These are phyloP conservation scores for Coelogynopora nodosa DNA, from an alignment of 2,888 invertebrate species.

Conservation along the genomic window DNA sequence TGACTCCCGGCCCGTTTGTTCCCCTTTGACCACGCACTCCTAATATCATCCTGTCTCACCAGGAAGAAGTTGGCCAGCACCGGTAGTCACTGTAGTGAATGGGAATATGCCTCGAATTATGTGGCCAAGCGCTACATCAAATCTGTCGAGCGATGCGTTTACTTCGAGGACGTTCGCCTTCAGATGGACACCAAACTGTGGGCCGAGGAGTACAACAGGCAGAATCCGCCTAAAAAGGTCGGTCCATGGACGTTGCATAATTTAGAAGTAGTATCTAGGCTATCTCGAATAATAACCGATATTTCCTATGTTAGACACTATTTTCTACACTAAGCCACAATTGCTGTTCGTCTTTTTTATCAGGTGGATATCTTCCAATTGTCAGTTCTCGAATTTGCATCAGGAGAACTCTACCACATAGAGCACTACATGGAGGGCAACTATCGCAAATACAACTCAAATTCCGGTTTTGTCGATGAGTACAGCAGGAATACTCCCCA, in stretches of 20 bases:
- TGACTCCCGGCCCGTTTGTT: no score
- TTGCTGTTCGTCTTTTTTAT: not conserved
- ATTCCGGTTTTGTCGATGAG: conserved; percentile 66
- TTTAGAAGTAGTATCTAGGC: no score
- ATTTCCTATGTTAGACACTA: no score
- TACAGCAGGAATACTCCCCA: conserved; percentile 64
- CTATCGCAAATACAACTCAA: conserved; percentile 67
- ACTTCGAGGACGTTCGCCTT: conserved; percentile 66
- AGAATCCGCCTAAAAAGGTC: conserved; percentile 67
- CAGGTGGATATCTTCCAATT: conserved; percentile 66
- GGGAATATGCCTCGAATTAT: conserved; percentile 60
- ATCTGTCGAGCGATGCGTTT: conserved; percentile 63
- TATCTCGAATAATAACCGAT: no score
- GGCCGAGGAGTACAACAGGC: conserved; percentile 66
- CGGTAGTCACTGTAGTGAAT: conserved; percentile 62
- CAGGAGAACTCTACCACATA: conserved; percentile 64
- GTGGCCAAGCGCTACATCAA: conserved; percentile 66
- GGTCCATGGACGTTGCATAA: not conserved
- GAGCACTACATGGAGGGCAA: conserved; percentile 67
- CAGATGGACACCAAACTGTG: conserved; percentile 67
- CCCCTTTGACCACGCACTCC: no score
- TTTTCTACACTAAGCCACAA: not conserved
- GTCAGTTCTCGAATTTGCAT: conserved; percentile 64
- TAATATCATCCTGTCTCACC: no score
- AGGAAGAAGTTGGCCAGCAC: conserved; percentile 60